Conservation (phyloP, 2,113 vertebrate species). For the Tinamus guttatus region DNA sequence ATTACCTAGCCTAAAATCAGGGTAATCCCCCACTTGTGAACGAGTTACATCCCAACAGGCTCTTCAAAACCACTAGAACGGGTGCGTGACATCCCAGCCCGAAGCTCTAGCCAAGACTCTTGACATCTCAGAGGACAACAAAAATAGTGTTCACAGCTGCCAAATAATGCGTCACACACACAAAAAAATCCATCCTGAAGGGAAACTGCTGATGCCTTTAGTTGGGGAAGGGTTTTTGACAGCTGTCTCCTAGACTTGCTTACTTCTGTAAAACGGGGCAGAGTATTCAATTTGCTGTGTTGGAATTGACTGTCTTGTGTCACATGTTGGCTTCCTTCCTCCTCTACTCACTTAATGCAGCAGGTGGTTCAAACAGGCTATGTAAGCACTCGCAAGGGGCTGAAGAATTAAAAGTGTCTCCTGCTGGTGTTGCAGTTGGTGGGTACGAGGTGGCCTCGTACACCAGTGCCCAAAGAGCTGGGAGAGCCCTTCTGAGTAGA, state of each 20-base stretch:
- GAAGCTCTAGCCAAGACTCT: neutral
- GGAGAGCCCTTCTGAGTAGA: neutral
- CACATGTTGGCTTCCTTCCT: neutral
- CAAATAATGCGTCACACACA: constrained; percentile 22
- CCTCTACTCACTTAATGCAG: neutral
- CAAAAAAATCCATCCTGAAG: constrained; percentile 5
- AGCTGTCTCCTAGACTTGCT: neutral
- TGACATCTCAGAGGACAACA: neutral
- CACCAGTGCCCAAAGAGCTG: neutral
- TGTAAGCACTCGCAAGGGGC: neutral
- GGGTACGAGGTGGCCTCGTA: neutral
- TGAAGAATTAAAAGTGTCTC: neutral
- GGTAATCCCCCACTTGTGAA: neutral
- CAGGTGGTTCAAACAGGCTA: neutral
- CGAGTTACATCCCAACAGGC: neutral
- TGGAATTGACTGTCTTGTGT: neutral
- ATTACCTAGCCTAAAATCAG: neutral
- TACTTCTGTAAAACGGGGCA: neutral
- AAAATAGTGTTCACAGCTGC: constrained; percentile 6
- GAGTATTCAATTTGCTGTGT: neutral
- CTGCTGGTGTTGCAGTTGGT: neutral
- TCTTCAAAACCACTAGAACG: neutral
- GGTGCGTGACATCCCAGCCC: neutral
- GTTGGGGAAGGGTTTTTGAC: neutral
- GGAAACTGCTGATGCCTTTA: neutral